Conservation (phyloP, 2,797 vertebrate species). For the Semaprochilodus insignis region DNA sequence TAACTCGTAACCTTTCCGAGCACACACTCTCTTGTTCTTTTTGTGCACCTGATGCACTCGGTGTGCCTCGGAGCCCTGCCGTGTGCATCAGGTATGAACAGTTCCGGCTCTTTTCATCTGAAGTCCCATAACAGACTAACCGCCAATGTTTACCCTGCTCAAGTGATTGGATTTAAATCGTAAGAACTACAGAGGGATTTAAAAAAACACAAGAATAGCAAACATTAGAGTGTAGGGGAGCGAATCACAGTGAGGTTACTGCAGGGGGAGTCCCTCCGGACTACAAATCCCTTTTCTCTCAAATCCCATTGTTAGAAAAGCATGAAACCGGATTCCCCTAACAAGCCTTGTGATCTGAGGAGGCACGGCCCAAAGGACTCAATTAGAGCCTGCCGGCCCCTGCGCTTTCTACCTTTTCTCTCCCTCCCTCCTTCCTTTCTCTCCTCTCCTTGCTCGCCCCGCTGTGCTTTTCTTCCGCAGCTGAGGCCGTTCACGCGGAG, state of each 20-base stretch:
- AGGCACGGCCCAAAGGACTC: constrained; percentile 81
- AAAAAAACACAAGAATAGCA: constrained; percentile 57
- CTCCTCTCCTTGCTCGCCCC: constrained; percentile 47
- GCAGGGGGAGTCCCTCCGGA: constrained; percentile 72
- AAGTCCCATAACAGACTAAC: constrained; percentile 49
- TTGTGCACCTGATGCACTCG: background rate
- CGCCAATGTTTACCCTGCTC: constrained; percentile 66
- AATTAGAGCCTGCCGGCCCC: constrained; percentile 82
- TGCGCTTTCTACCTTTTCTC: constrained; percentile 58
- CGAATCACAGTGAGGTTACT: constrained; percentile 74
- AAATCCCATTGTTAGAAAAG: constrained; percentile 85
- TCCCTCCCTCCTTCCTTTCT: constrained; percentile 47
- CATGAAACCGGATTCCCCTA: constrained; percentile 84
- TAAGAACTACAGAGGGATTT: constrained; percentile 62
- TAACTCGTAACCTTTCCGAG: background rate
- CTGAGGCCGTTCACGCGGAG: constrained; percentile 67
- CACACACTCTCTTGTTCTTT: no score
- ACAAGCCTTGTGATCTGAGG: constrained; percentile 83
- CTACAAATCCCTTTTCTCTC: constrained; percentile 79
- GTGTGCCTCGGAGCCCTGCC: background rate
- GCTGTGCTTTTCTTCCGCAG: constrained; percentile 65
- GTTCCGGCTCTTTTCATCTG: constrained; percentile 5
- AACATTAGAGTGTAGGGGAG: constrained; percentile 69
- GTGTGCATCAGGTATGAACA: constrained; percentile 26
- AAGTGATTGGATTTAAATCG: constrained; percentile 79